A percentile compares a stretch with the other conserved stretches of the same genome.
phyloP scores from a whole-genome alignment of 1,140 invertebrate genomes.

The Hypsibius dujardini region DNA sequence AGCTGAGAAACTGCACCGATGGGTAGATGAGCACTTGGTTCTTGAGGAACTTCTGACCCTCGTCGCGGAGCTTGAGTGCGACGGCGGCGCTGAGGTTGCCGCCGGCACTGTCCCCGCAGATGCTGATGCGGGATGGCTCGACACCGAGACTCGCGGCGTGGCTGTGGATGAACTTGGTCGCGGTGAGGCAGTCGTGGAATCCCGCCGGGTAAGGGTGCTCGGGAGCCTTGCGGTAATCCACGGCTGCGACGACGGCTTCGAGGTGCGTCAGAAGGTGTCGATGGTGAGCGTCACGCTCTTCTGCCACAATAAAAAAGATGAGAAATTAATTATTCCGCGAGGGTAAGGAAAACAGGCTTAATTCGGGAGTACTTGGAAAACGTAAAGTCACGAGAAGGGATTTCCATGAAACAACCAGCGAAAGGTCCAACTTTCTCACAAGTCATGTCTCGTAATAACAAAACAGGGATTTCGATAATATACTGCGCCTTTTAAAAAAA shows the following conservation, averaged over 20 bases:
- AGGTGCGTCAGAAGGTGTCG: not conserved
- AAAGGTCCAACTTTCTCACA: not conserved
- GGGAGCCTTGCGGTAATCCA: conserved; percentile 28
- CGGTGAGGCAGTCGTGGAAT: conserved; percentile 28
- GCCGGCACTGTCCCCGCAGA: conserved; percentile 28
- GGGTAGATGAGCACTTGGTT: conserved; percentile 19
- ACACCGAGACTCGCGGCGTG: conserved; percentile 26
- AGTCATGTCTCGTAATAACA: too few species aligned
- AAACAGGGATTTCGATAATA: too few species aligned
- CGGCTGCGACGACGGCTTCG: not conserved
- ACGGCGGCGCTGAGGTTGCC: conserved; percentile 30
- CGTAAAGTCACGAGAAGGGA: not conserved
- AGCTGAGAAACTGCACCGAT: conserved; percentile 15
- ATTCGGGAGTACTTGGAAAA: not conserved
- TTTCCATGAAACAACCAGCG: not conserved
- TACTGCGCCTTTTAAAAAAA: too few species aligned
- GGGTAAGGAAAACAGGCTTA: not conserved
- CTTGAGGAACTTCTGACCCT: not conserved
- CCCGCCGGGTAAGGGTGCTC: conserved; percentile 28
- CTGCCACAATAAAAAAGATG: conserved; percentile 5
- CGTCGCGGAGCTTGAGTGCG: conserved; percentile 22
- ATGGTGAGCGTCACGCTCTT: not conserved
- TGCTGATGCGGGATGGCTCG: conserved; percentile 17
- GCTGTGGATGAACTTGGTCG: conserved; percentile 25
- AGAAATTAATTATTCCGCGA: not conserved